Base-by-base conservation (phyloP, 2,888 invertebrate species). In the Autographa gamma region DNA sequence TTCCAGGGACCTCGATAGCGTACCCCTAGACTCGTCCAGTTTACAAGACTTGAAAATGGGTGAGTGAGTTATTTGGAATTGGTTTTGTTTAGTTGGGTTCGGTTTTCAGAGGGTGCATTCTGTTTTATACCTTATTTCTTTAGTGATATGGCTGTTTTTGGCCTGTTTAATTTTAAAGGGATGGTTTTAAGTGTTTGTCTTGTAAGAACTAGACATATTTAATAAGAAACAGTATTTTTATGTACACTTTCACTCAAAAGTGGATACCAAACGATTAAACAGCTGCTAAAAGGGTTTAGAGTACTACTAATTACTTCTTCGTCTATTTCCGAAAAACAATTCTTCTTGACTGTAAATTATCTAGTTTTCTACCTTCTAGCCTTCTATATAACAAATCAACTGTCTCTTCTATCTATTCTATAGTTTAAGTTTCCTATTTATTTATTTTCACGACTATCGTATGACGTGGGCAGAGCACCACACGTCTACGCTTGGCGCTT, bases 21-120 rank as follows among this genome's bases (percentile, higher is more conserved):
- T 98, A 54, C 96, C 98, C 52, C 97, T 98, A 1, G 98, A 98
- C 93, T 98, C 98, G 8, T 98, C 98, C 79, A 98, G 98, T 89
- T 96, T 98, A 83, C 97, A 97, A 81, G 98, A 98, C 88, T 96
- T 98, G 86, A 96, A 97, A 90, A 95, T 97, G 93, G 96, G 97
- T 97, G 91, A 86, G 89, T 77, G 13, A 11, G n/a, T 25, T 43
- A n/a, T 19, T 60, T 13, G n/a, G 16, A 38, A 4, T n/a, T 11
- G 19, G n/a, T 48, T 59, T 16, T 25, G 8, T 25, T 8, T 14
- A 32, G 8, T 11, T 25, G 34, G 34, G 34, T 34, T 34, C 6
- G 25, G 25, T 31, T 58, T 56, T 56, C 54, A 56, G 54, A 13
- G 0, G n/a, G 11, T 56, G 19, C 1, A 4, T 11, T 56, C 13